These are phyloP conservation scores for Grammomys dolichurus DNA, from an alignment of 2,113 vertebrate species.

Conservation along the genomic window DNA sequence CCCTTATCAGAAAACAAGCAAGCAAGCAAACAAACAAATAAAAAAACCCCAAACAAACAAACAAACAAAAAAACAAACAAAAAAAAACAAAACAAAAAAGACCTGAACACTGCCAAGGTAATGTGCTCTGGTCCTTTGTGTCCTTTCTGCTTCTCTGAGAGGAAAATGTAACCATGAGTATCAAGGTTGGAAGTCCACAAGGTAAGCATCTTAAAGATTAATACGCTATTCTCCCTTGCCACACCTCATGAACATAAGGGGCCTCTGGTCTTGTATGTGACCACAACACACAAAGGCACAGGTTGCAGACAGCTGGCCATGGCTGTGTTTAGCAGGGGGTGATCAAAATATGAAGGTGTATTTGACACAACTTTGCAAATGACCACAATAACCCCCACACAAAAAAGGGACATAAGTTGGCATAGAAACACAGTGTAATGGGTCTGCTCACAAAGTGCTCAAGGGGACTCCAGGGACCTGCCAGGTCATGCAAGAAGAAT, in stretches of 20 bases:
- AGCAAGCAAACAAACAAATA: not conserved
- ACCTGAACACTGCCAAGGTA: not conserved
- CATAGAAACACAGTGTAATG: slow-evolving; percentile 91
- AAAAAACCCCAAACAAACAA: not conserved
- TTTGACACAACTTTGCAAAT: slow-evolving; percentile 74
- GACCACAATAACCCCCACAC: slow-evolving; percentile 87
- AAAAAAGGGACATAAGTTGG: slow-evolving; percentile 90
- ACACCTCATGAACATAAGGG: slow-evolving; percentile 35
- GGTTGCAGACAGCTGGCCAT: not conserved
- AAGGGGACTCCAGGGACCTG: slow-evolving; percentile 93
- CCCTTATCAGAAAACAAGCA: fast-evolving
- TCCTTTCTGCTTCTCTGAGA: not conserved
- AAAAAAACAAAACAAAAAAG: not conserved
- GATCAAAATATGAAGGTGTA: not conserved
- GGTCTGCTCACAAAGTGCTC: slow-evolving; percentile 91
- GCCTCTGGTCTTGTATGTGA: slow-evolving; percentile 48
- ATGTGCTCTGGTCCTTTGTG: fast-evolving
- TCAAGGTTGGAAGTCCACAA: not conserved
- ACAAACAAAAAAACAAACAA: not conserved
- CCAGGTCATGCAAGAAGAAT: slow-evolving; percentile 93
- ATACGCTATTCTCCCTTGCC: not conserved
- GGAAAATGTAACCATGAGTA: not conserved
- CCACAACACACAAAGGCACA: not conserved
- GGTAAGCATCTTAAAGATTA: not conserved
- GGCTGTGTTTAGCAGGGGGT: not conserved